phyloP scores from a whole-genome alignment of 2,113 vertebrate species.

The Scatophagus argus region DNA sequence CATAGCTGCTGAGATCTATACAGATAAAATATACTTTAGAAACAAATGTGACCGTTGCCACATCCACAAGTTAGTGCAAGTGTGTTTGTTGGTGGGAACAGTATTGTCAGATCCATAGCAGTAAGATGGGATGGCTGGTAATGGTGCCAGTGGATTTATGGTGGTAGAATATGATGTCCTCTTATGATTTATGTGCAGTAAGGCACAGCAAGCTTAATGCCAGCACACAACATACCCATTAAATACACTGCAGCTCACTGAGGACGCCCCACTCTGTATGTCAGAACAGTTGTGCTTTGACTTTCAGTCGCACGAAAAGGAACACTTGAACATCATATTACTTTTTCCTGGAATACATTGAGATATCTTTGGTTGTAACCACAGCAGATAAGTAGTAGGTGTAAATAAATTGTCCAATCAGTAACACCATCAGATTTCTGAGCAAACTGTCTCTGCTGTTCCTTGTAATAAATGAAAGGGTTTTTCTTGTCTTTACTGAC shows the following conservation, averaged over 20 bases:
- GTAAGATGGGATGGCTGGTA: conserved; percentile 12
- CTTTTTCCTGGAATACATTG: not conserved
- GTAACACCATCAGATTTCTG: not conserved
- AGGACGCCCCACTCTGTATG: not conserved
- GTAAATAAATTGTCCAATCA: not conserved
- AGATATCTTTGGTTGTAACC: not conserved
- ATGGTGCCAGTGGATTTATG: conserved; percentile 57
- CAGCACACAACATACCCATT: conserved; percentile 37
- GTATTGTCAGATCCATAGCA: not conserved
- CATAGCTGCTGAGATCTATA: not conserved
- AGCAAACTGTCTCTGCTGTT: not conserved
- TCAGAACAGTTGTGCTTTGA: not conserved
- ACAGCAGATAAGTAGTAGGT: not conserved
- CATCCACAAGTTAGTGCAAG: not conserved
- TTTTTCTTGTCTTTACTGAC: not conserved
- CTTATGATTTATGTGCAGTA: conserved; percentile 55
- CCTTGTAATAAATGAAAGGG: not conserved
- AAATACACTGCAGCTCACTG: conserved; percentile 30
- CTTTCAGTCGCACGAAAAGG: conserved; percentile 3
- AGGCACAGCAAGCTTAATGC: conserved; percentile 26
- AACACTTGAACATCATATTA: not conserved
- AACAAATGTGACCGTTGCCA: not conserved
- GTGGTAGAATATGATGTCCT: conserved; percentile 38
- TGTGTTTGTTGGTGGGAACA: conserved; percentile 11
- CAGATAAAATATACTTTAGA: not conserved